Conservation (phyloP, 2,888 invertebrate species). For the Mythimna vitellina region DNA sequence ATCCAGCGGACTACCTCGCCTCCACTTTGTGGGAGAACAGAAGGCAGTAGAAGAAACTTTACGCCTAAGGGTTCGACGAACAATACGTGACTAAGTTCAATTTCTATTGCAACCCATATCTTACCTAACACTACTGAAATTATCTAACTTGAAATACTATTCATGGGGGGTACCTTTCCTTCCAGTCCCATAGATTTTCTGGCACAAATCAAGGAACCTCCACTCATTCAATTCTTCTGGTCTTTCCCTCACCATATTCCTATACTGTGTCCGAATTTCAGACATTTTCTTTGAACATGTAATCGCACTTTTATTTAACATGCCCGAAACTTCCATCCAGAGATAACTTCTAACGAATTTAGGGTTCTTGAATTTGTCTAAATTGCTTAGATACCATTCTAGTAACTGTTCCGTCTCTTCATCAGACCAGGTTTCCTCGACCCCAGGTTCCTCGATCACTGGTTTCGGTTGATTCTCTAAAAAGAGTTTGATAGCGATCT, state of each 20-base stretch:
- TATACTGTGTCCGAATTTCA: slow-evolving; percentile 82
- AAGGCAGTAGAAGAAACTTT: no score
- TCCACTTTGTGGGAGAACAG: no score
- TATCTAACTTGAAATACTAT: slow-evolving; percentile 11
- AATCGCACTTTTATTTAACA: slow-evolving; percentile 80
- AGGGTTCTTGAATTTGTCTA: slow-evolving; percentile 86
- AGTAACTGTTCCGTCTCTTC: slow-evolving; percentile 79
- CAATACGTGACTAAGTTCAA: no score
- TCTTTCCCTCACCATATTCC: slow-evolving; percentile 80
- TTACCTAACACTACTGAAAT: background rate
- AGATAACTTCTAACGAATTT: slow-evolving; percentile 83
- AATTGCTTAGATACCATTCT: slow-evolving; percentile 83
- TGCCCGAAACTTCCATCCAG: slow-evolving; percentile 82
- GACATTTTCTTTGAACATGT: slow-evolving; percentile 86
- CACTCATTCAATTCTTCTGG: slow-evolving; percentile 76
- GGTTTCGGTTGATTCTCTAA: slow-evolving; percentile 70
- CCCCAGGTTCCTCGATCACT: slow-evolving; percentile 58
- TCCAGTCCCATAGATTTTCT: slow-evolving; percentile 87
- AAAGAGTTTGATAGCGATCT: slow-evolving; percentile 71
- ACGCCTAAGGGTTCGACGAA: no score
- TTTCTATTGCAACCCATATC: background rate
- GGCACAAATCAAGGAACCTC: slow-evolving; percentile 83
- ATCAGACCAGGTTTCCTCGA: slow-evolving; percentile 78
- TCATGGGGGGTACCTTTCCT: slow-evolving; percentile 69
- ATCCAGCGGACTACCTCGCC: no score